phyloP scores from a whole-genome alignment of 2,888 invertebrate genomes.

The Temnothorax unifasciatus region DNA sequence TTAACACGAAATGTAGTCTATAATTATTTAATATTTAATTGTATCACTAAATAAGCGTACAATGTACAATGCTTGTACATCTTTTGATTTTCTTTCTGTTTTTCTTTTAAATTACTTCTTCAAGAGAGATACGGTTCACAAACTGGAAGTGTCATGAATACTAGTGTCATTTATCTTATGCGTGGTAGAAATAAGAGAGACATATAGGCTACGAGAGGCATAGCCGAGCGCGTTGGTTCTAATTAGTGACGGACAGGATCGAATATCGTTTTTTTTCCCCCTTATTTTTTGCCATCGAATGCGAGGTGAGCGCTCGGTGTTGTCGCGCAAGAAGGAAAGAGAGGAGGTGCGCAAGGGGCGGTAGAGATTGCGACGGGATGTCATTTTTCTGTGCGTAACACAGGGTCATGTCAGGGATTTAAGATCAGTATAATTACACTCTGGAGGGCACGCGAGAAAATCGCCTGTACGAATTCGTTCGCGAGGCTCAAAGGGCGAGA shows the following conservation, averaged over 20 bases:
- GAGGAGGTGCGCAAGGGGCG: slow-evolving; percentile 5
- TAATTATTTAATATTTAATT: slow-evolving; percentile 85
- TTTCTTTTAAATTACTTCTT: slow-evolving; percentile 53
- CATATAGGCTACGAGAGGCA: slow-evolving; percentile 28
- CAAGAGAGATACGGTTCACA: slow-evolving; percentile 54
- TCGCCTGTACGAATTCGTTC: slow-evolving; percentile 1
- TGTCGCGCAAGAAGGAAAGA: slow-evolving; percentile 39
- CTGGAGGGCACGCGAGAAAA: neutral
- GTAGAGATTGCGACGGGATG: slow-evolving; percentile 28
- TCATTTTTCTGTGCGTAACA: slow-evolving; percentile 12
- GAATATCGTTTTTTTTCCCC: slow-evolving; percentile 34
- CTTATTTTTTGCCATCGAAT: slow-evolving; percentile 35
- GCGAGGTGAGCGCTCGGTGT: slow-evolving; percentile 13
- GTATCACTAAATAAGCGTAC: slow-evolving; percentile 72
- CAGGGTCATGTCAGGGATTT: neutral
- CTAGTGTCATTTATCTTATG: slow-evolving; percentile 62
- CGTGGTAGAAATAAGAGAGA: slow-evolving; percentile 59
- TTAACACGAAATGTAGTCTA: slow-evolving; percentile 80
- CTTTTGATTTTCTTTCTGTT: slow-evolving; percentile 57
- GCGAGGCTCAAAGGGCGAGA: neutral
- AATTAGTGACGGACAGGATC: slow-evolving; percentile 48
- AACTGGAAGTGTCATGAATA: slow-evolving; percentile 57
- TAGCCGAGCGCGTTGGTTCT: slow-evolving; percentile 59
- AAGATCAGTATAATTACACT: slow-evolving; percentile 11
- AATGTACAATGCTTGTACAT: slow-evolving; percentile 67